These are phyloP conservation scores for Chaitophorus viminalis DNA, from an alignment of 2,888 invertebrate genomes.

Conservation along the genomic window DNA sequence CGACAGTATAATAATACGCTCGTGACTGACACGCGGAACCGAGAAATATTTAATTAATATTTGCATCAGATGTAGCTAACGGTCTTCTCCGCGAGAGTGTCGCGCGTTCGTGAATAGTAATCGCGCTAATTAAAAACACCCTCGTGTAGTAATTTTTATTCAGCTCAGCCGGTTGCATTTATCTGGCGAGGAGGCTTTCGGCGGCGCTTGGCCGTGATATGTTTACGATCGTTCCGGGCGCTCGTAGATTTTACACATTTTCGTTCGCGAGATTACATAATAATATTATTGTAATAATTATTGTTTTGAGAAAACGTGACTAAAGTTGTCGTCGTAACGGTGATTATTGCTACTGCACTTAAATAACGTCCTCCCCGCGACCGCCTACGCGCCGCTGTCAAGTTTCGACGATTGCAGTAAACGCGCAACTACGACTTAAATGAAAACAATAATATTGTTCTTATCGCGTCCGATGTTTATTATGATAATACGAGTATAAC, in stretches of 20 bases:
- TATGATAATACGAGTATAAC: not conserved
- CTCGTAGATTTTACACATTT: conserved; percentile 12
- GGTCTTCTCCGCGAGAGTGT: conserved; percentile 24
- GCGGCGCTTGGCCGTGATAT: conserved; percentile 51
- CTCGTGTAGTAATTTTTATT: conserved; percentile 23
- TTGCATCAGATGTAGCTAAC: conserved; percentile 61
- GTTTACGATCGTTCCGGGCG: conserved; percentile 53
- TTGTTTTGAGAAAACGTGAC: conserved; percentile 53
- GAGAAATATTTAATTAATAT: conserved; percentile 59
- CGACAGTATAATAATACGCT: not conserved
- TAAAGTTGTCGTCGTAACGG: not conserved
- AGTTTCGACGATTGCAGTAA: too few relatives aligned
- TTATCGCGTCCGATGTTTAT: not conserved
- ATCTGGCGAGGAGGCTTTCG: conserved; percentile 8
- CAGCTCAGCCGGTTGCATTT: not conserved
- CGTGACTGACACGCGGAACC: conserved; percentile 47
- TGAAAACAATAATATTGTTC: not conserved
- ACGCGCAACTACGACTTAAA: not conserved
- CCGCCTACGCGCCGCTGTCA: conserved; percentile 20
- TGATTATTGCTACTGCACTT: conserved; percentile 24
- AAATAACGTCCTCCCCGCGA: not conserved
- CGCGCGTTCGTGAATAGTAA: conserved; percentile 42
- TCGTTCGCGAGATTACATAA: not conserved
- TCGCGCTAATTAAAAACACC: conserved; percentile 56
- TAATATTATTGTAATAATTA: not conserved